phyloP scores from a whole-genome alignment of 2,888 invertebrate genomes.

The Thysanoteuthis rhombus region DNA sequence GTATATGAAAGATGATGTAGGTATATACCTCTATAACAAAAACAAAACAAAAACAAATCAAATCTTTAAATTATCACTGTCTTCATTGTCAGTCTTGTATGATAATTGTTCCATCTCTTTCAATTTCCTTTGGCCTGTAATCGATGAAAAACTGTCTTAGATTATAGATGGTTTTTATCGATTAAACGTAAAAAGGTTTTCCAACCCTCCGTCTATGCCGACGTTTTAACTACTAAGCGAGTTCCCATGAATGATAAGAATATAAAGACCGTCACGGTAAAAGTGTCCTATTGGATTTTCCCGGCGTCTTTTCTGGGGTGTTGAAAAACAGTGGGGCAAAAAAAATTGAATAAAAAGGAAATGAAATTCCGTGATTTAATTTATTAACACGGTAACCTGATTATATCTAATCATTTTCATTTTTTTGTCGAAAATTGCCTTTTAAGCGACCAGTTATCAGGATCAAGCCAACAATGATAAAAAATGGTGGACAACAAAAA shows the following conservation, averaged over 20 bases:
- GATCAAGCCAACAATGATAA: not conserved
- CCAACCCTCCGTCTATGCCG: too few relatives aligned
- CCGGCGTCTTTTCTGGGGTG: not conserved
- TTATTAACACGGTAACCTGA: constrained; percentile 12
- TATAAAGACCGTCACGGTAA: not conserved
- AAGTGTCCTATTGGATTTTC: not conserved
- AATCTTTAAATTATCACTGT: too few relatives aligned
- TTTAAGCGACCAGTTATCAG: not conserved
- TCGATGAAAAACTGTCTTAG: too few relatives aligned
- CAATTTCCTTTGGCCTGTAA: too few relatives aligned
- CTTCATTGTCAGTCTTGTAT: too few relatives aligned
- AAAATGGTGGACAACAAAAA: not conserved
- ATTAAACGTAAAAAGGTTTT: too few relatives aligned
- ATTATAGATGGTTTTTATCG: too few relatives aligned
- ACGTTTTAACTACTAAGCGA: too few relatives aligned
- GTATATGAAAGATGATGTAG: too few relatives aligned
- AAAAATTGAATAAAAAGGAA: not conserved
- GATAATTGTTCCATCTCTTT: too few relatives aligned
- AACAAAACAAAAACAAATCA: too few relatives aligned
- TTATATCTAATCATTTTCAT: not conserved
- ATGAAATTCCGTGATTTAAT: not conserved
- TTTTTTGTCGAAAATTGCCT: not conserved
- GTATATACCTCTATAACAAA: too few relatives aligned
- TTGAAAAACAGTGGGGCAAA: not conserved
- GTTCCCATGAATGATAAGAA: not conserved